Percentiles rank a stretch among this genome's conserved stretches.
Evolutionary conservation across 2,888 invertebrate species (phyloP).

Genomic region (Drosophila dives): DNA sequence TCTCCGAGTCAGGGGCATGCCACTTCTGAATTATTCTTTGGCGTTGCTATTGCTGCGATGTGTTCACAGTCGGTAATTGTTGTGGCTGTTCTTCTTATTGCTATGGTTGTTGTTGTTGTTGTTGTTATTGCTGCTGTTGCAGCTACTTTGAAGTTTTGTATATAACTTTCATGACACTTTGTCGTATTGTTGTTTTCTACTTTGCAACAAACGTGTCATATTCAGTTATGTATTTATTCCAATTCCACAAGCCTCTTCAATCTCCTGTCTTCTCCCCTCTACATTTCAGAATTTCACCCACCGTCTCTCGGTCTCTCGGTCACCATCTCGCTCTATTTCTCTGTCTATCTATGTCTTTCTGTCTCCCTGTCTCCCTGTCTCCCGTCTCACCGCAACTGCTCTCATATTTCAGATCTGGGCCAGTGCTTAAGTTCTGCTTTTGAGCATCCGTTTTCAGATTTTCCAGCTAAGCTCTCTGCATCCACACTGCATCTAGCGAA

Average conservation of each 20-base stretch:
- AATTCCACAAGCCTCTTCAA: slow-evolving; percentile 29
- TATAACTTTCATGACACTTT: slow-evolving; percentile 80
- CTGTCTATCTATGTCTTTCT: neutral
- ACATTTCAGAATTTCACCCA: neutral
- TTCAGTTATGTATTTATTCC: slow-evolving; percentile 72
- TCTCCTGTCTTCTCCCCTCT: neutral
- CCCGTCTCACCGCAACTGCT: slow-evolving; percentile 7
- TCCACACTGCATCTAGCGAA: neutral
- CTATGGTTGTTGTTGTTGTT: slow-evolving; percentile 24
- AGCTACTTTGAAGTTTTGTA: slow-evolving; percentile 76
- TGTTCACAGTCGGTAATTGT: slow-evolving; percentile 62
- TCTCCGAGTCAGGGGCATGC: neutral
- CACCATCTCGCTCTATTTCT: neutral
- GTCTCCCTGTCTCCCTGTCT: neutral
- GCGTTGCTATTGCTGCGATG: slow-evolving; percentile 30
- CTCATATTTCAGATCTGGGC: slow-evolving; percentile 43
- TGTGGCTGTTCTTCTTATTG: slow-evolving; percentile 27
- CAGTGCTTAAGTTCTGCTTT: slow-evolving; percentile 55
- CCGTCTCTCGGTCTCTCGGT: neutral
- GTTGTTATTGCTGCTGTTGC: slow-evolving; percentile 49
- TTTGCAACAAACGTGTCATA: slow-evolving; percentile 76
- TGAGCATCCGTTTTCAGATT: slow-evolving; percentile 71
- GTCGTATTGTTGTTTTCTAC: slow-evolving; percentile 75
- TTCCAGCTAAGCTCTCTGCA: slow-evolving; percentile 47
- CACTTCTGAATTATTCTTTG: neutral